Conservation (phyloP, 2,888 invertebrate genomes). For the Acleris laterana region DNA sequence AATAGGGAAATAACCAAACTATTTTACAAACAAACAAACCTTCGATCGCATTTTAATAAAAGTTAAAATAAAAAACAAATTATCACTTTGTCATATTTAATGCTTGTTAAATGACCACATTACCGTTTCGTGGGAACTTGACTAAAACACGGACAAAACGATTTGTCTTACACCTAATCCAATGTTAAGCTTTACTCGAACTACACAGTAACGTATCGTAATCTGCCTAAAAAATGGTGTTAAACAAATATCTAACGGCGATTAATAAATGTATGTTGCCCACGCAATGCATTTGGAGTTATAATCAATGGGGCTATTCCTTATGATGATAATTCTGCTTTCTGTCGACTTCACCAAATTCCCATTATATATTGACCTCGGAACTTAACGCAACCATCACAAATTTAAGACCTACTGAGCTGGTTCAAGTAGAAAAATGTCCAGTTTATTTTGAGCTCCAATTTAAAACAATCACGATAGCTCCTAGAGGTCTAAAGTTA, state of each 20-base stretch:
- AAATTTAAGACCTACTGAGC: no score
- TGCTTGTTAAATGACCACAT: neutral
- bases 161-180: slow-evolving; percentile 37
- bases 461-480: no score
- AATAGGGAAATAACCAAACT: no score
- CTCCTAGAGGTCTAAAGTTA: no score
- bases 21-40: no score
- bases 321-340: no score
- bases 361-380: no score
- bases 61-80: neutral
- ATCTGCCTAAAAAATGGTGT: slow-evolving; percentile 65
- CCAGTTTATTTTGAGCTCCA: no score
- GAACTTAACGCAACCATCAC: no score
- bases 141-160: slow-evolving; percentile 26
- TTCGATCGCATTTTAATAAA: no score
- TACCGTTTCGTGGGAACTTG: slow-evolving; percentile 25
- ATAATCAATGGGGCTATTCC: slow-evolving; percentile 46
- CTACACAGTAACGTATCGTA: slow-evolving; percentile 56
- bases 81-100: neutral
- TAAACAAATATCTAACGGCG: slow-evolving; percentile 69
- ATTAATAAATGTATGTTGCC: slow-evolving; percentile 74
- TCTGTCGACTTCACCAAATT: no score
- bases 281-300: slow-evolving; percentile 70
- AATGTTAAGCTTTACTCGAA: slow-evolving; percentile 30
- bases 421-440: no score